Evolutionary conservation across 2,888 invertebrate genomes (phyloP), one percentile per base, ranked within the genome.

Genomic region (Ophraella communa): DNA sequence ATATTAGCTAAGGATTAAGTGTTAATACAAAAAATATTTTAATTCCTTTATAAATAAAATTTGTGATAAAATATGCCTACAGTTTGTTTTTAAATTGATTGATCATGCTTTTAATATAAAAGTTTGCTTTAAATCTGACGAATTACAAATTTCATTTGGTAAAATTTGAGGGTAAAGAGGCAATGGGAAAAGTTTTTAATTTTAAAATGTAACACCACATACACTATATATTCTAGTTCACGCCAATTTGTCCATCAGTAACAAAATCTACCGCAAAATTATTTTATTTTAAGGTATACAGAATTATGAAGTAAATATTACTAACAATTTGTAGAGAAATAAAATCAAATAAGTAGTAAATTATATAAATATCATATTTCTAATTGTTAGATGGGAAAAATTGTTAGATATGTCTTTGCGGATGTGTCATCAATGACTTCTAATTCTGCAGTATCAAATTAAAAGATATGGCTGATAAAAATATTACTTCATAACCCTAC

Each of bases 161-260:
- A 52, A 49, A 59, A 64, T 58, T 63, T 68, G 70, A 69, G 72
- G 66, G 44, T 69, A 70, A 67, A 65, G 56, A 66, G 69, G 71
- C 65, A 55, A 52, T 62, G 64, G 54, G 47, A 65, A 57, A 58
- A 49, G 24, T 66, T 71, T 62, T 62, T 62, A 66, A 68, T 72
- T 73, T 71, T 73, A 74, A 72, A 72, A 68, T 74, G 71, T 74
- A 76, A 77, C 77, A 77, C 76, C 77, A 76, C 74, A 77, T 76
- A 75, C 75, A 77, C 78, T 80, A 79, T 74, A n/a, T n/a, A 68
- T 66, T 73, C 78, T 77, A 78, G 73, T 77, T 80, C 79, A 80
- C 79, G 79, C 80, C 79, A 80, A 80, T 77, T 39, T 72, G 45
- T 74, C 74, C 74, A 74, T 76, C 75, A 72, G 79, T 79, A 80